Percentiles rank a stretch among this genome's conserved stretches.
Conservation (phyloP, 2,797 vertebrate species). For the Diplodus puntazzo region DNA sequence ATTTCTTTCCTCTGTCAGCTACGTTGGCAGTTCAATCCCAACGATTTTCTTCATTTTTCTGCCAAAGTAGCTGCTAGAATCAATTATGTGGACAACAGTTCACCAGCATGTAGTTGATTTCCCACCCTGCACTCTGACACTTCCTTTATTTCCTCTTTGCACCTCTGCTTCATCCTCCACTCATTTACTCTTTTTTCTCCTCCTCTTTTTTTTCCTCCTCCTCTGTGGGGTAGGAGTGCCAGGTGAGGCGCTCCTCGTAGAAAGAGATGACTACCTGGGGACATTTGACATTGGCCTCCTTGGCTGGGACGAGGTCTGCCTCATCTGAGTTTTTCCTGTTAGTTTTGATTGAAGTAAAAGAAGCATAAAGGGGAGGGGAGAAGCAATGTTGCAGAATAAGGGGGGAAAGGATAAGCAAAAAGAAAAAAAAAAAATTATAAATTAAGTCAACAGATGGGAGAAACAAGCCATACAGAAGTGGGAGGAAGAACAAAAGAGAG, state of each 20-base stretch:
- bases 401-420: background rate
- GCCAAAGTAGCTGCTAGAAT: conserved; percentile 56
- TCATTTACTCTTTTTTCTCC: conserved; percentile 89
- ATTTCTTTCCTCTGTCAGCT: conserved; percentile 43
- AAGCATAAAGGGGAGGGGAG: background rate
- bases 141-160: conserved; percentile 10
- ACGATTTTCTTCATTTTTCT: conserved; percentile 2
- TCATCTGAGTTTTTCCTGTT: conserved; percentile 97
- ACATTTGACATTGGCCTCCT: conserved; percentile 94
- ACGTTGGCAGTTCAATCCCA: conserved; percentile 43
- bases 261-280: conserved; percentile 99
- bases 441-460: background rate
- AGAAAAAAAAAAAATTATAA: background rate
- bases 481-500: background rate
- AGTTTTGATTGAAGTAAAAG: background rate
- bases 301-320: conserved; percentile 96
- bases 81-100: conserved; percentile 37
- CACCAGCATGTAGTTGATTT: conserved; percentile 46
- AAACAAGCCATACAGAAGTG: background rate
- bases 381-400: background rate
- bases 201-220: conserved; percentile 99
- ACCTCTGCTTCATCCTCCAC: conserved; percentile 6
- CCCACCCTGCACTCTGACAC: conserved; percentile 43
- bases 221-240: conserved; percentile 98
- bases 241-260: conserved; percentile 97